Evolutionary conservation across 2,113 vertebrate species (phyloP).

Genomic region (Rhagologus leucostigma): DNA sequence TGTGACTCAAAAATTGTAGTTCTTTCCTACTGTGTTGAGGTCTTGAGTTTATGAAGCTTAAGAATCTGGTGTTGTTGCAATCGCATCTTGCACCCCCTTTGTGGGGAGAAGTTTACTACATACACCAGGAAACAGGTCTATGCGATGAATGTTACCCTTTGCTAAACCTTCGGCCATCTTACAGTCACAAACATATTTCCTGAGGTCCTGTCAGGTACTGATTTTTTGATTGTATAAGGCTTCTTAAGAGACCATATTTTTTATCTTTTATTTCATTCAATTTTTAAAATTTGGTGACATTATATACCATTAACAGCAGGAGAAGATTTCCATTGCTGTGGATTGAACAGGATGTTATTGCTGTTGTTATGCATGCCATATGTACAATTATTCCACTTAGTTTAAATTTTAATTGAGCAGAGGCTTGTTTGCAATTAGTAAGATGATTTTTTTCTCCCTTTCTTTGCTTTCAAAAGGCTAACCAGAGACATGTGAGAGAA

Average conservation of each 20-base stretch:
- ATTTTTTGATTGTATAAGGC: background rate
- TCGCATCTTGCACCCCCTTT: fast-evolving
- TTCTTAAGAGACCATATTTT: background rate
- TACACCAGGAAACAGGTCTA: background rate
- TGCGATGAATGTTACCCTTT: background rate
- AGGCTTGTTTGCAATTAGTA: conserved; percentile 13
- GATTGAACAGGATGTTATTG: background rate
- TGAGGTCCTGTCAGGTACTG: background rate
- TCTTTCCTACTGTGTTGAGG: background rate
- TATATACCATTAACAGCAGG: background rate
- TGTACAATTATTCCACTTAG: conserved; percentile 32
- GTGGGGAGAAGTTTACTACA: background rate
- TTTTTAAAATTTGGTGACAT: background rate
- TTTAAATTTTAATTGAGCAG: conserved; percentile 54
- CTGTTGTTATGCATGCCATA: background rate
- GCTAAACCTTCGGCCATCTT: background rate
- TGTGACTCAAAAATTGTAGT: background rate
- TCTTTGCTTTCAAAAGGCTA: background rate
- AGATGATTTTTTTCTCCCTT: background rate
- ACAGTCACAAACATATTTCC: background rate
- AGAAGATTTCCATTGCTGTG: background rate
- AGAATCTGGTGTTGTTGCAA: background rate
- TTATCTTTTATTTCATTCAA: background rate
- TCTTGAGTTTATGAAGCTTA: background rate
- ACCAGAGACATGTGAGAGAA: background rate